These are phyloP conservation scores for Staurois parvus DNA, from an alignment of 2,797 vertebrate species.

Conservation along the genomic window DNA sequence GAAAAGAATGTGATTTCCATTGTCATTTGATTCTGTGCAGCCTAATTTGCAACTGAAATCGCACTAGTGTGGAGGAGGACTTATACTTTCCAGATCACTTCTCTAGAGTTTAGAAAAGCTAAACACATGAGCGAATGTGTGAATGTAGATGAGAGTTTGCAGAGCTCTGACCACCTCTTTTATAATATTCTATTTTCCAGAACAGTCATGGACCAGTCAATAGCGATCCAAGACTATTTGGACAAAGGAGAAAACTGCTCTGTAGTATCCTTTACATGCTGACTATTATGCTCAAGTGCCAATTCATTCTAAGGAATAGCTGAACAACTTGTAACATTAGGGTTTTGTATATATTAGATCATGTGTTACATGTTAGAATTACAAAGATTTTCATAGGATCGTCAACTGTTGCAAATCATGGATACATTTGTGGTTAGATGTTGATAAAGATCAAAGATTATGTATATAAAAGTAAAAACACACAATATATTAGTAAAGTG, in stretches of 20 bases:
- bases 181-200: constrained; percentile 1
- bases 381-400: background rate
- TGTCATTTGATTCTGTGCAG: too few species aligned
- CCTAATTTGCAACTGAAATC: too few species aligned
- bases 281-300: background rate
- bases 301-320: background rate
- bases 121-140: too few species aligned
- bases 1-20: too few species aligned
- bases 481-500: too few species aligned
- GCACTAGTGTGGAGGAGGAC: too few species aligned
- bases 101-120: too few species aligned
- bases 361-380: background rate
- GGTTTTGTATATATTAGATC: background rate
- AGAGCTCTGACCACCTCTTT: background rate
- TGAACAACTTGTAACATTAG: background rate
- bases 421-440: background rate
- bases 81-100: too few species aligned
- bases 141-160: background rate
- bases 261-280: constrained; percentile 84
- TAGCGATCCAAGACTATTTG: constrained; percentile 89
- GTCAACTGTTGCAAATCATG: background rate
- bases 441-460: background rate
- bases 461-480: too few species aligned
- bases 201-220: constrained; percentile 88
- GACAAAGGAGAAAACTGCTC: constrained; percentile 79